phyloP scores from a whole-genome alignment of 2,113 vertebrate genomes.

The Centrocercus urophasianus region DNA sequence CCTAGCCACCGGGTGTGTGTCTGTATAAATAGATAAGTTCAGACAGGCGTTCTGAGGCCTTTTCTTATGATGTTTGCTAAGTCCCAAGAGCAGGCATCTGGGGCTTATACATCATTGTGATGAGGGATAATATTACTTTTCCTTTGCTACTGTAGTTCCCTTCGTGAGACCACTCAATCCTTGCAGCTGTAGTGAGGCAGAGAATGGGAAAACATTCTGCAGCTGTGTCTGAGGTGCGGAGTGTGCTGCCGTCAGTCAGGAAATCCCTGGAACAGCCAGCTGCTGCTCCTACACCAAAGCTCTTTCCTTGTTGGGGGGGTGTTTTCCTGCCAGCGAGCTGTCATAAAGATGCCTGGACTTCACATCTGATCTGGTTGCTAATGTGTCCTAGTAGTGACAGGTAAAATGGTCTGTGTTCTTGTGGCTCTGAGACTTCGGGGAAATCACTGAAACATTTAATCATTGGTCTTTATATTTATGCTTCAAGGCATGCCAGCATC shows the following conservation, averaged over 20 bases:
- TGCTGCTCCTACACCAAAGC: not conserved
- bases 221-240: not conserved
- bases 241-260: not conserved
- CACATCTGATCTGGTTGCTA: not conserved
- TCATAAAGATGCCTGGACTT: not conserved
- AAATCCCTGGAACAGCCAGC: not conserved
- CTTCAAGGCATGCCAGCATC: not conserved
- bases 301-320: not conserved
- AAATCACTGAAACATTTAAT: not conserved
- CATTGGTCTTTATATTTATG: not conserved
- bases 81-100: not conserved
- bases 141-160: not conserved
- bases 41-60: not conserved
- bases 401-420: not conserved
- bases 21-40: fast-evolving
- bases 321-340: not conserved
- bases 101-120: not conserved
- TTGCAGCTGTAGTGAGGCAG: not conserved
- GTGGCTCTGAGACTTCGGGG: not conserved
- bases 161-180: not conserved
- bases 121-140: not conserved
- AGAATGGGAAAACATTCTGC: not conserved
- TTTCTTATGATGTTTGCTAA: not conserved
- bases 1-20: not conserved
- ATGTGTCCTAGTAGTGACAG: not conserved